A percentile compares a stretch with the other conserved stretches of the same genome.
phyloP scores from a whole-genome alignment of 2,888 invertebrate genomes.

The Rotaria magnacalcarata region DNA sequence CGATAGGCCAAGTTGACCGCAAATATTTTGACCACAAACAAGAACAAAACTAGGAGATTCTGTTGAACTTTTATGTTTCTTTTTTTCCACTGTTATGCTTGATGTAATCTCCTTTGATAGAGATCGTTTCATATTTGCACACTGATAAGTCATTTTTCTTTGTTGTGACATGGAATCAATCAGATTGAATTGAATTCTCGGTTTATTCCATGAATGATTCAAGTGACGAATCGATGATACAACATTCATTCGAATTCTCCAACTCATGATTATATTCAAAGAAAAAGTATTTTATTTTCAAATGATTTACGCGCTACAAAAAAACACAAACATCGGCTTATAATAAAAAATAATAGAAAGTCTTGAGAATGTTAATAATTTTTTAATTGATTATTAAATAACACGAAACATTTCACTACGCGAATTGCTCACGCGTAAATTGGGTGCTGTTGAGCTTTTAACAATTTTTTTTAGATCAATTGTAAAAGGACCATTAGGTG shows the following conservation, averaged over 20 bases:
- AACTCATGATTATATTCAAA: not conserved
- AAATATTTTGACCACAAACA: constrained; percentile 42
- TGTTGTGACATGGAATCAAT: not conserved
- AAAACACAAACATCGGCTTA: too few relatives aligned
- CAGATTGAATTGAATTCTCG: not conserved
- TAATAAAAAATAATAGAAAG: too few relatives aligned
- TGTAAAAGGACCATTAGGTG: not conserved
- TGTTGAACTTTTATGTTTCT: not conserved
- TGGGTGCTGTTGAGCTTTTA: not conserved
- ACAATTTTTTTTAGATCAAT: not conserved
- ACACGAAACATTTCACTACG: not conserved
- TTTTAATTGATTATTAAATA: not conserved
- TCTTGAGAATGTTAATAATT: not conserved
- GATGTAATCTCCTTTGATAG: not conserved
- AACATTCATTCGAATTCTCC: not conserved
- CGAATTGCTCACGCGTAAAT: not conserved
- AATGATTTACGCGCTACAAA: not conserved
- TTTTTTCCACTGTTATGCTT: not conserved
- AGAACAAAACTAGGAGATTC: constrained; percentile 25
- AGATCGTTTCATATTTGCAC: not conserved
- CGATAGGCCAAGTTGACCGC: constrained; percentile 41
- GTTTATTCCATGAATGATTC: too few relatives aligned
- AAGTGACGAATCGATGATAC: too few relatives aligned
- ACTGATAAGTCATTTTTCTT: not conserved
- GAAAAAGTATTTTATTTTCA: not conserved